Evolutionary conservation across 2,797 vertebrate genomes (phyloP).

Genomic region (Pempheris klunzingeri): DNA sequence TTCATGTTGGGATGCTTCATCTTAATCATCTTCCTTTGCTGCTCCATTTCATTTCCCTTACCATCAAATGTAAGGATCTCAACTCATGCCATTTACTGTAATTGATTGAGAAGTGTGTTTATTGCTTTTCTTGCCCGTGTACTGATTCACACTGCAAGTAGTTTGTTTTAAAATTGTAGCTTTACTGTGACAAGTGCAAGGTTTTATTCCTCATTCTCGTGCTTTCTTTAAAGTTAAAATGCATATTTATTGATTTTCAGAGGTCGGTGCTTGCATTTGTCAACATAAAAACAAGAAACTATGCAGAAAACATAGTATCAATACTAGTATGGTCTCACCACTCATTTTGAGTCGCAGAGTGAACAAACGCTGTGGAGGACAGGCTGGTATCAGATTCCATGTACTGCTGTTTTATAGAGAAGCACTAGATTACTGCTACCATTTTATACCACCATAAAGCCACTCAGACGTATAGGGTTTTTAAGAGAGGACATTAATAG

Average conservation of each 20-base stretch:
- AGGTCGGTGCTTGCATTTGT: background rate
- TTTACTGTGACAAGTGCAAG: background rate
- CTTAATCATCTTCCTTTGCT: conserved; percentile 63
- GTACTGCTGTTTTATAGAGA: conserved; percentile 74
- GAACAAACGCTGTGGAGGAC: conserved; percentile 50
- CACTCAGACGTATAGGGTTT: conserved; percentile 73
- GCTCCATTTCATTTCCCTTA: conserved; percentile 55
- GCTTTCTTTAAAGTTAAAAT: conserved; percentile 1
- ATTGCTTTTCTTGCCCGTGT: background rate
- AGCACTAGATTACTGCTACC: conserved; percentile 72
- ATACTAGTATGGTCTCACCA: conserved; percentile 1
- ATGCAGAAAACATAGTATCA: conserved; percentile 14
- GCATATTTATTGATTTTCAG: background rate
- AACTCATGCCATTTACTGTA: background rate
- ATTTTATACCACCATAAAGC: conserved; percentile 77
- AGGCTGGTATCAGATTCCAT: conserved; percentile 68
- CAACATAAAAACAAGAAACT: conserved; percentile 16
- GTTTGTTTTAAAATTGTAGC: background rate
- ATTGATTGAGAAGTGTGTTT: conserved; percentile 15
- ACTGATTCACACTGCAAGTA: background rate
- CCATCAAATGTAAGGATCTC: conserved; percentile 72
- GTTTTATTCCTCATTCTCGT: background rate
- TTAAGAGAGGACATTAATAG: conserved; percentile 78
- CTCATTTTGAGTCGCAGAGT: conserved; percentile 28
- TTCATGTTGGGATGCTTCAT: conserved; percentile 65